These are phyloP conservation scores for Pipistrellus pipistrellus DNA, from an alignment of 2,797 vertebrate species.

Conservation along the genomic window DNA sequence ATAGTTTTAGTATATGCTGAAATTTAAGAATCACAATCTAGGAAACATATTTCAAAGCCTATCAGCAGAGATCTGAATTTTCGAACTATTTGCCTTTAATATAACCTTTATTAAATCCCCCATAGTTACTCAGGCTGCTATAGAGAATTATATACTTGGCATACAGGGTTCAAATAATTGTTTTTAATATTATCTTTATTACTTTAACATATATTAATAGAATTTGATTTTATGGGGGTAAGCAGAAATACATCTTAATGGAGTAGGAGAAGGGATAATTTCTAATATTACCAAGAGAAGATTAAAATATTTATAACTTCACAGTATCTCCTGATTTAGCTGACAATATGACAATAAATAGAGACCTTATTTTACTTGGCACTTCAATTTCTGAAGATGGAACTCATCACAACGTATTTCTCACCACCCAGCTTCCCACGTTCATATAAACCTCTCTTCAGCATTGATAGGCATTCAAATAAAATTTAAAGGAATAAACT, in stretches of 20 bases:
- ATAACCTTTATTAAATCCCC: background rate
- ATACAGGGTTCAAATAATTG: background rate
- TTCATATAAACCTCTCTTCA: background rate
- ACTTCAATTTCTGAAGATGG: background rate
- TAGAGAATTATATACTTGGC: background rate
- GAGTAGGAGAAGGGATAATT: background rate
- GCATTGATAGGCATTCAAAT: background rate
- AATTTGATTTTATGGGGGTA: background rate
- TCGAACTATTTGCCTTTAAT: background rate
- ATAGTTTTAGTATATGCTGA: background rate
- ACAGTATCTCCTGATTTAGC: background rate
- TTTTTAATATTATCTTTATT: constrained; percentile 2
- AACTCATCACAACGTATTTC: background rate
- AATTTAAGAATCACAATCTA: background rate
- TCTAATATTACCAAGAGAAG: background rate
- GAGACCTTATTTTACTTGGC: background rate
- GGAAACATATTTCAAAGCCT: background rate
- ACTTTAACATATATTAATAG: background rate
- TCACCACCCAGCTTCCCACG: background rate
- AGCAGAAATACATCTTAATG: background rate
- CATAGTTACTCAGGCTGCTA: background rate
- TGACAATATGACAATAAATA: background rate
- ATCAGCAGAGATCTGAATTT: background rate
- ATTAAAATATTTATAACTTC: background rate
- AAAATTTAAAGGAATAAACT: constrained; percentile 24